Evolutionary conservation across 2,113 vertebrate genomes (phyloP).

Genomic region (Aegotheles bennettii): DNA sequence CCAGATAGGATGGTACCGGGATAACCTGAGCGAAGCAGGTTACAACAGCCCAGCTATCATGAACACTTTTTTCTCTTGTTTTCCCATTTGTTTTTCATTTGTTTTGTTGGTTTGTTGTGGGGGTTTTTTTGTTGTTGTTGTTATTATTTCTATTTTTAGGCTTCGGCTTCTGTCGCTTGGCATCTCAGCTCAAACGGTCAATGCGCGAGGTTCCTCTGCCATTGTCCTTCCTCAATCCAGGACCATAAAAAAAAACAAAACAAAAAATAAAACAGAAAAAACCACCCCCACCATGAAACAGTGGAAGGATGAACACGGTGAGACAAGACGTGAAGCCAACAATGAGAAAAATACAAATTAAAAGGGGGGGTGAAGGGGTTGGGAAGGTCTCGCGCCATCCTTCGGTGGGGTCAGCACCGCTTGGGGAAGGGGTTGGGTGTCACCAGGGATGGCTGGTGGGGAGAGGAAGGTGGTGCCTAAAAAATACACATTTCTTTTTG

Average conservation of each 20-base stretch:
- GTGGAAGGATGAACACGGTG: slow-evolving; percentile 14
- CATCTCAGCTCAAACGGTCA: neutral
- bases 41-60: slow-evolving; percentile 54
- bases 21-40: slow-evolving; percentile 46
- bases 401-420: neutral
- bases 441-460: neutral
- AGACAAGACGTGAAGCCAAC: slow-evolving; percentile 11
- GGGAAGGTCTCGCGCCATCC: slow-evolving; percentile 4
- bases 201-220: neutral
- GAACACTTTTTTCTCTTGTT: neutral
- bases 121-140: too few species aligned
- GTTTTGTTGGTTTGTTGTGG: neutral
- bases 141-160: neutral
- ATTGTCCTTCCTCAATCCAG: neutral
- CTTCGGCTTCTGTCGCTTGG: neutral
- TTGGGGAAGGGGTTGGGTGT: neutral
- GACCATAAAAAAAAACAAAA: neutral
- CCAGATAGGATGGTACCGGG: slow-evolving; percentile 69
- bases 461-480: neutral
- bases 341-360: neutral
- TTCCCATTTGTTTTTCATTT: neutral
- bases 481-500: neutral
- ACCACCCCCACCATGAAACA: neutral
- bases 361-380: neutral
- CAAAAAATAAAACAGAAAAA: neutral